These are phyloP conservation scores for Tichodroma muraria DNA, from an alignment of 2,113 vertebrate species.

Conservation along the genomic window DNA sequence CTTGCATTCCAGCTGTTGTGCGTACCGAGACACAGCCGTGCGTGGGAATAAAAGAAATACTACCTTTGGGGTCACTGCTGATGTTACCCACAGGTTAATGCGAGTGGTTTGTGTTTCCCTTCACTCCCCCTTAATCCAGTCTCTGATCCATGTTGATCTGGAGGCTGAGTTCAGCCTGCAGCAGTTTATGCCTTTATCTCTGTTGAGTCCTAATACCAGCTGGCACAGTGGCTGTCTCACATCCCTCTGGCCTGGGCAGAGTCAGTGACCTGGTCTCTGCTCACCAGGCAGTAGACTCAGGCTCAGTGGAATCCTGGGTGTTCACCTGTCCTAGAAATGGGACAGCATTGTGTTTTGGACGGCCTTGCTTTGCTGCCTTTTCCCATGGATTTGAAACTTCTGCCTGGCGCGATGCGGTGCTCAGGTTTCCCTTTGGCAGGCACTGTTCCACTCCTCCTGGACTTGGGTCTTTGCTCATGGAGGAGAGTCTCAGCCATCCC, in stretches of 20 bases:
- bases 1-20: background rate
- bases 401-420: rapidly evolving
- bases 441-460: background rate
- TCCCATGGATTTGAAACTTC: background rate
- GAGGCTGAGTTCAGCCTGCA: background rate
- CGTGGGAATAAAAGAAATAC: conserved; percentile 2
- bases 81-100: conserved; percentile 9
- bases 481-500: background rate
- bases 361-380: background rate
- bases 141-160: background rate
- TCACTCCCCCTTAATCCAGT: background rate
- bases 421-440: background rate
- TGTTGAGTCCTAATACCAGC: background rate
- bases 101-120: background rate
- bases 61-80: background rate
- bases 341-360: background rate
- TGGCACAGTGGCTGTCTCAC: rapidly evolving
- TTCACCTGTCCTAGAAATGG: background rate
- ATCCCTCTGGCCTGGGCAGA: background rate
- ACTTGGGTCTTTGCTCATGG: background rate
- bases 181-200: background rate
- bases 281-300: background rate
- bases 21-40: background rate
- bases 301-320: background rate
- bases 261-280: background rate